Percentiles rank a stretch among this genome's conserved stretches.
Conservation (phyloP, 2,113 vertebrate genomes). For the Notothenia coriiceps region DNA sequence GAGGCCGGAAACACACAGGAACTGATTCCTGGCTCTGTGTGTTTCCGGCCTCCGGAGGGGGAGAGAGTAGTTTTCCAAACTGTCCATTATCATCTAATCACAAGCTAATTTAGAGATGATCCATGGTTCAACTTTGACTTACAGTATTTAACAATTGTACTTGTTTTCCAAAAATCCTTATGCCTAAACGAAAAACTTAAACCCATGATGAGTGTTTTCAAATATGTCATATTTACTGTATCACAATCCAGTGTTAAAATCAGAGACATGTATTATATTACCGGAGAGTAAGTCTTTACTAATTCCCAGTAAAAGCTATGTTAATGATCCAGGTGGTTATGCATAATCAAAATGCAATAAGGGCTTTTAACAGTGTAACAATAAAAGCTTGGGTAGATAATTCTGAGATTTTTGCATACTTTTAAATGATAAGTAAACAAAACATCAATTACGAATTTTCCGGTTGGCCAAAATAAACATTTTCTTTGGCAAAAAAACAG, state of each 20-base stretch:
- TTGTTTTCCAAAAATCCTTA: not conserved
- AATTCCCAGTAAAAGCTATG: not conserved
- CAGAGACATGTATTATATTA: not conserved
- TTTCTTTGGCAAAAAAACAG: not conserved
- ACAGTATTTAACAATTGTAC: not conserved
- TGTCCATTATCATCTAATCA: not conserved
- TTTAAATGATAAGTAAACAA: not conserved
- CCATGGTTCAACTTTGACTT: not conserved
- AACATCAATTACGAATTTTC: not conserved
- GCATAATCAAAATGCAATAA: not conserved
- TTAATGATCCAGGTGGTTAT: not conserved
- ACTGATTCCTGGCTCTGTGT: not conserved
- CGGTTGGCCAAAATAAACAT: not conserved
- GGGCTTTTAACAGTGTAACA: not conserved
- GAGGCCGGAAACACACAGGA: slow-evolving; percentile 1
- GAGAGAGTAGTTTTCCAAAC: not conserved
- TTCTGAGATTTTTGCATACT: not conserved
- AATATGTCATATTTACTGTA: not conserved
- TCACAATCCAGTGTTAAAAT: not conserved
- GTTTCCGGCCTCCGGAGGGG: not conserved
- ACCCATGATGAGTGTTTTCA: not conserved
- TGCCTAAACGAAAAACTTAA: too few relatives aligned
- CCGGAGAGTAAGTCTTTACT: not conserved
- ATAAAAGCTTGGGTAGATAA: not conserved
- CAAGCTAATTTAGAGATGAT: not conserved